These are phyloP conservation scores for Drosophila algonquin DNA, from an alignment of 2,888 invertebrate species.

Conservation along the genomic window DNA sequence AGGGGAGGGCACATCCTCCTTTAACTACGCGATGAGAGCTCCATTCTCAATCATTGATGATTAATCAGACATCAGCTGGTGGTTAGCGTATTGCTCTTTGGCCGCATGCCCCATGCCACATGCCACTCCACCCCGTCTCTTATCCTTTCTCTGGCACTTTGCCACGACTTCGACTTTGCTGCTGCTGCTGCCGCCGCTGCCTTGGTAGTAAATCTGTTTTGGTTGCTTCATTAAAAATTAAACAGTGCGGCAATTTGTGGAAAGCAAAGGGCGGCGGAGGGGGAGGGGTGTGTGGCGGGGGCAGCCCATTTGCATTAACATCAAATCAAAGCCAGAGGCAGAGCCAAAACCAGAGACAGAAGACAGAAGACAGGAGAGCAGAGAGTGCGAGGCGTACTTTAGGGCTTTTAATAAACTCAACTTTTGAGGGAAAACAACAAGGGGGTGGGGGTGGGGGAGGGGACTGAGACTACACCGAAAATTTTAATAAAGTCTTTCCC, in stretches of 20 bases:
- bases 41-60: conserved; percentile 76
- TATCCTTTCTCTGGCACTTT: neutral
- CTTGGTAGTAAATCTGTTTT: conserved; percentile 64
- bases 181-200: conserved; percentile 30
- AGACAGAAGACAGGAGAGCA: neutral
- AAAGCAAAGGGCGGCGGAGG: neutral
- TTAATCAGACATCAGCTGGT: conserved; percentile 65
- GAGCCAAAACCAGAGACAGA: neutral
- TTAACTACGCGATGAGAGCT: conserved; percentile 4
- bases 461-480: conserved; percentile 33
- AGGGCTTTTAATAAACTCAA: conserved; percentile 54
- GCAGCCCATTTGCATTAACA: conserved; percentile 66
- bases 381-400: conserved; percentile 19
- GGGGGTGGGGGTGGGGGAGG: neutral
- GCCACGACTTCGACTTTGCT: neutral
- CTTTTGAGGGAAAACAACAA: conserved; percentile 22
- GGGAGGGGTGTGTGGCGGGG: neutral
- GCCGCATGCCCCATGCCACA: conserved; percentile 3
- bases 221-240: conserved; percentile 67
- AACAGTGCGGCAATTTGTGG: conserved; percentile 52
- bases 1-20: neutral
- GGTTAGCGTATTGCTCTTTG: conserved; percentile 31
- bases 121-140: neutral
- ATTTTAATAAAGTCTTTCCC: conserved; percentile 46
- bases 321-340: conserved; percentile 63